phyloP scores from a whole-genome alignment of 2,888 invertebrate species.

The Acronicta leporina region DNA sequence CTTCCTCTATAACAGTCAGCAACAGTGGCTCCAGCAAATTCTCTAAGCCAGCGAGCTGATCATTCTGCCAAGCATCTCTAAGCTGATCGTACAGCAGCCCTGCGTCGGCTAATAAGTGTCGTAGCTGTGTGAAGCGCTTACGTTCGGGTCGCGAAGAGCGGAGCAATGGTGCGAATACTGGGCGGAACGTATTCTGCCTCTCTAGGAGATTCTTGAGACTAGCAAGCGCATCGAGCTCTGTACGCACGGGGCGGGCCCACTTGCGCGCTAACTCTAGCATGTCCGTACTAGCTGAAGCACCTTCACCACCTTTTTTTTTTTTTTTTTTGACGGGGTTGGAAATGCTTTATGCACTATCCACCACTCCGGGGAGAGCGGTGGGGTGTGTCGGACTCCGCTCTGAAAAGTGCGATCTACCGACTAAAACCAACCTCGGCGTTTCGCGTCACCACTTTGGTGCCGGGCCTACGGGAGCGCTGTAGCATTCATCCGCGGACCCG shows the following conservation, averaged over 20 bases:
- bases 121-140: constrained; percentile 92
- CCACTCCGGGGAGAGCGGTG: no score
- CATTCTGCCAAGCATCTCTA: constrained; percentile 89
- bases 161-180: constrained; percentile 91
- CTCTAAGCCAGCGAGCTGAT: constrained; percentile 86
- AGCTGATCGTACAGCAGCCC: constrained; percentile 92
- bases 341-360: no score
- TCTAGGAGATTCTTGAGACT: constrained; percentile 91
- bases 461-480: no score
- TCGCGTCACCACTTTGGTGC: no score
- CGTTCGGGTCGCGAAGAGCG: constrained; percentile 91
- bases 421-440: no score
- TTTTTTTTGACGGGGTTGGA: no score
- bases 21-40: no score
- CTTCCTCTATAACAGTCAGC: no score
- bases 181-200: constrained; percentile 90
- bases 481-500: no score
- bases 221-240: constrained; percentile 92
- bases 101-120: no score
- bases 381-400: no score
- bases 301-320: constrained; percentile 86
- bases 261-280: constrained; percentile 90
- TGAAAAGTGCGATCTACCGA: no score
- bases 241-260: constrained; percentile 91
- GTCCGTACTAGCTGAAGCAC: constrained; percentile 77